phyloP scores from a whole-genome alignment of 2,888 invertebrate genomes.

The Plagodis dolabraria region DNA sequence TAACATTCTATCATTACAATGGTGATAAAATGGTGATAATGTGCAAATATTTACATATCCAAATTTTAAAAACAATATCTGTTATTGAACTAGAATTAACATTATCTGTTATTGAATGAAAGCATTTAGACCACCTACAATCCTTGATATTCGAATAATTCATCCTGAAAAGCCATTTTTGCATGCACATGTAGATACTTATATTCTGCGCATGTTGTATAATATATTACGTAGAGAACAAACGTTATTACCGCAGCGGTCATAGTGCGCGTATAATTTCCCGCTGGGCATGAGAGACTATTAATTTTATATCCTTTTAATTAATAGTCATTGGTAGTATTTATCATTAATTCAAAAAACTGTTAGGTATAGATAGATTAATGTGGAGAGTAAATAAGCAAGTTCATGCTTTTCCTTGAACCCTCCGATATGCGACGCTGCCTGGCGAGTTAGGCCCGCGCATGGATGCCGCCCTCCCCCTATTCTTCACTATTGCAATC shows the following conservation, averaged over 20 bases:
- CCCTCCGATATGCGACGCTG: conserved; percentile 11
- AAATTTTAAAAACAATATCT: no score
- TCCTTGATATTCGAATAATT: no score
- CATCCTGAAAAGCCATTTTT: no score
- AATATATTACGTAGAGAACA: conserved; percentile 5
- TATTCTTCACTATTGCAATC: conserved; percentile 62
- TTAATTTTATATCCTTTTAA: neutral
- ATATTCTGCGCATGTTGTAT: conserved; percentile 3
- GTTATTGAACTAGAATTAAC: no score
- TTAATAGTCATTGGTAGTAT: conserved; percentile 1
- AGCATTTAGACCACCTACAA: no score
- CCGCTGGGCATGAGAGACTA: no score
- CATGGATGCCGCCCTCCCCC: conserved; percentile 63
- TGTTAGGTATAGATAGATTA: conserved; percentile 1
- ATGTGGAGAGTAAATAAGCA: conserved; percentile 24
- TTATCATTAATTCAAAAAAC: conserved; percentile 5
- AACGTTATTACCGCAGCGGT: neutral
- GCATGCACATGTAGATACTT: no score
- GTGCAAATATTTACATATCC: no score
- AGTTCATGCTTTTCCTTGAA: conserved; percentile 26
- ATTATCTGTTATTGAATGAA: no score
- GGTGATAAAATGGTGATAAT: no score
- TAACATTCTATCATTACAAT: no score
- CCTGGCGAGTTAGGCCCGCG: conserved; percentile 27
- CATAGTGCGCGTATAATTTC: neutral